Base-by-base conservation (phyloP, 2,113 vertebrate genomes). In the Pampusana beccarii region DNA sequence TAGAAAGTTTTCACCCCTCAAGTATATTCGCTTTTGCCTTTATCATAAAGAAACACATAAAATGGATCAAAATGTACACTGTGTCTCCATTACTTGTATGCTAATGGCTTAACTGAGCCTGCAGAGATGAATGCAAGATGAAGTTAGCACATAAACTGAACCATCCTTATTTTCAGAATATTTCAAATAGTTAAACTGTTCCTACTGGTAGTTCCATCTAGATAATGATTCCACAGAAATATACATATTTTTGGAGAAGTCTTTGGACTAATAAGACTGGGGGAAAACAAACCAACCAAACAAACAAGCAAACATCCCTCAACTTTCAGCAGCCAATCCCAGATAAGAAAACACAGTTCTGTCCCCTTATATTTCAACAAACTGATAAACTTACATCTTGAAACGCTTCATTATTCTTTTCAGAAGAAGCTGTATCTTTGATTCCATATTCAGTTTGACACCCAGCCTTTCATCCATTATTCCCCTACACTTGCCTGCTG, bases 371-470 rank as follows among this genome's bases (percentile, higher is more conserved):
- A 69, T 75, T 95, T 89, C 56, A 77, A 65, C 4, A 4, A 78
- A 7, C 24, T 31, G 18, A 62, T 10, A 73, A 65, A 80, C 6
- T 78, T n/a, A 17, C 25, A 53, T 60, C 61, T 83, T 86, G 72
- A 94, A 93, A 56, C 21, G 57, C 42, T 78, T 80, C 6, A 40
- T 91, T 71, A 80, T 88, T 78, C 75, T 78, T 88, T 78, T 57
- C 79, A 71, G 67, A 90, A 90, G 51, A 28, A 80, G 19, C 11
- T 6, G 0, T 64, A 71, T 65, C 65, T 96, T 97, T 93, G 67
- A 92, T 90, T 90, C 34, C 19, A 69, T 71, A 84, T 84, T 80
- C 88, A 88, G n/a, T 86, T 48, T 86, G 82, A 84, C 82, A 75
- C 16, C 20, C 11, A 4, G 40, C 8, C 69, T 93, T 92, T 94